These are phyloP conservation scores for Drosophila aldrichi DNA, from an alignment of 2,888 invertebrate species.

Conservation along the genomic window DNA sequence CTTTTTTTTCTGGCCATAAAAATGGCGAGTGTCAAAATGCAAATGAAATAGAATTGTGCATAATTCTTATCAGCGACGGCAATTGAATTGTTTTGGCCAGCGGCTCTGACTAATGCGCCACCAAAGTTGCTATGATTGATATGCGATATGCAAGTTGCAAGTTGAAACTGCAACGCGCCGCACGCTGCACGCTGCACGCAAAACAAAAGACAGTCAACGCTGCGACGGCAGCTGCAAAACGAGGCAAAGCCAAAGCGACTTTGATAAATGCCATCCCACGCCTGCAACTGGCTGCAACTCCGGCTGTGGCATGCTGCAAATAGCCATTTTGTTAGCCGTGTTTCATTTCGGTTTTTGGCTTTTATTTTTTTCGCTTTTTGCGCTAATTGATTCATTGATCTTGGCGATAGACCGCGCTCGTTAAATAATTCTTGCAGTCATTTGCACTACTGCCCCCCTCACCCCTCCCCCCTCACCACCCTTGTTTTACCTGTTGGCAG, in stretches of 20 bases:
- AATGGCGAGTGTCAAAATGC: constrained; percentile 72
- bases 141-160: constrained; percentile 37
- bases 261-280: constrained; percentile 84
- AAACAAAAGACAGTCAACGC: constrained; percentile 20
- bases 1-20: background rate
- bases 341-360: constrained; percentile 69
- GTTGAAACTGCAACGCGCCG: constrained; percentile 14
- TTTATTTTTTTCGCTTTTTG: constrained; percentile 12
- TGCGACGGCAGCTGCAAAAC: constrained; percentile 25
- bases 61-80: constrained; percentile 61
- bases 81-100: constrained; percentile 66
- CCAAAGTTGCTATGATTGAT: constrained; percentile 75
- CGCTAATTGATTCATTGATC: constrained; percentile 80
- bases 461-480: too few relatives aligned
- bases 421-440: constrained; percentile 76
- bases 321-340: constrained; percentile 39
- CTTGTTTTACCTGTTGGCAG: background rate
- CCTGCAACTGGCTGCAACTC: constrained; percentile 42
- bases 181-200: constrained; percentile 14
- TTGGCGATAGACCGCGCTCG: constrained; percentile 68
- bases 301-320: constrained; percentile 15
- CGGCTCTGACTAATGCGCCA: constrained; percentile 78
- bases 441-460: constrained; percentile 62
- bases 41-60: constrained; percentile 74
- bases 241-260: constrained; percentile 63